Conservation (phyloP, 2,797 vertebrate genomes). For the Danio kyathit region DNA sequence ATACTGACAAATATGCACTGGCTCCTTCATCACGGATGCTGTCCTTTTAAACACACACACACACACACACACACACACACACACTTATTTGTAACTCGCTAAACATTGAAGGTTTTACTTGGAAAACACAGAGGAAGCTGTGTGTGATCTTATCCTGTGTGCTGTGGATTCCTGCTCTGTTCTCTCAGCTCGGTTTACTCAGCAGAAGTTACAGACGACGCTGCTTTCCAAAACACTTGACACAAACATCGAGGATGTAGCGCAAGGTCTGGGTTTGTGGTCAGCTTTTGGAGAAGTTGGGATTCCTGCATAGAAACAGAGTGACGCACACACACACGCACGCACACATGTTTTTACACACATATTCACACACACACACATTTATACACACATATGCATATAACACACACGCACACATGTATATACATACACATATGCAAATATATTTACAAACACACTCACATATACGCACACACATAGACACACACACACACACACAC, state of each 20-base stretch:
- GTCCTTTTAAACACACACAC: not conserved
- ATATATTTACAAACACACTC: too few relatives aligned
- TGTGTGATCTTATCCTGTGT: not conserved
- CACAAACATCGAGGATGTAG: not conserved
- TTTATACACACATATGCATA: too few relatives aligned
- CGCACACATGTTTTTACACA: not conserved
- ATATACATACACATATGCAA: too few relatives aligned
- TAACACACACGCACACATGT: too few relatives aligned
- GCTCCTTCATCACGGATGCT: not conserved
- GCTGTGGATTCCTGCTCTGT: conserved; percentile 3
- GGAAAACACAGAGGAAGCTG: conserved; percentile 55
- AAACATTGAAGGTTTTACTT: conserved; percentile 5
- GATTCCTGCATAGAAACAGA: conserved; percentile 13
- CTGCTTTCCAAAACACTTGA: not conserved
- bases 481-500: too few relatives aligned
- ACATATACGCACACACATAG: too few relatives aligned
- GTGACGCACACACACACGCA: not conserved
- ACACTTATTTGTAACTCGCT: not conserved
- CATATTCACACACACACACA: too few relatives aligned
- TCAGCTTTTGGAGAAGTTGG: conserved; percentile 39
- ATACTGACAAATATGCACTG: not conserved
- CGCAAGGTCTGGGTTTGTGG: conserved; percentile 33
- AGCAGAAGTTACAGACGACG: conserved; percentile 22
- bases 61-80: not conserved
- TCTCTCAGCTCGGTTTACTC: conserved; percentile 24